These are phyloP conservation scores for Lithodes maja DNA, from an alignment of 2,888 invertebrate genomes.

Conservation along the genomic window DNA sequence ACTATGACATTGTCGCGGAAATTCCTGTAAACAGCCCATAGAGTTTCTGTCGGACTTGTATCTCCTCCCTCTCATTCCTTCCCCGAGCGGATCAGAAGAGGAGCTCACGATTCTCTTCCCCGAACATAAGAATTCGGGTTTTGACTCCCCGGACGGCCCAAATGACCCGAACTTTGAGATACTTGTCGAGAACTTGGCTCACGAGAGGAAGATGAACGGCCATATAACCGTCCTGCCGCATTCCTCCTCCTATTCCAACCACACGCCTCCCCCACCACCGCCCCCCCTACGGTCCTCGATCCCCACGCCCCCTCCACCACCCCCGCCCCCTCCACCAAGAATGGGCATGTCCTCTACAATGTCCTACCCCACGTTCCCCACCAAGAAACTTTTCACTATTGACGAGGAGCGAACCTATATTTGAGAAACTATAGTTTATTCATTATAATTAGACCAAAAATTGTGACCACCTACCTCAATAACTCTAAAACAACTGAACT, in stretches of 20 bases:
- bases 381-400: constrained; percentile 57
- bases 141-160: constrained; percentile 72
- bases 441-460: too few relatives aligned
- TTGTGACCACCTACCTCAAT: too few relatives aligned
- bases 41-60: constrained; percentile 86
- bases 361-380: constrained; percentile 34
- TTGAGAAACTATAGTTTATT: background rate
- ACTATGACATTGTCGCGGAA: background rate
- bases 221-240: constrained; percentile 46
- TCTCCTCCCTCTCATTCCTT: constrained; percentile 74
- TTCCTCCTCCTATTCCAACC: constrained; percentile 19
- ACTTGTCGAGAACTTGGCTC: constrained; percentile 69
- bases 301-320: constrained; percentile 58
- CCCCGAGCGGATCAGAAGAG: constrained; percentile 56
- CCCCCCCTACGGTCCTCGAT: constrained; percentile 30
- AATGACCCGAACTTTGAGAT: constrained; percentile 72
- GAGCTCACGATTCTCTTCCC: constrained; percentile 39
- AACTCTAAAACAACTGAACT: too few relatives aligned
- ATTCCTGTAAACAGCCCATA: constrained; percentile 78
- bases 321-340: constrained; percentile 66
- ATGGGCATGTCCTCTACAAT: constrained; percentile 48
- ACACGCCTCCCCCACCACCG: constrained; percentile 31
- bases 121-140: constrained; percentile 26
- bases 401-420: constrained; percentile 60
- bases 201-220: constrained; percentile 49